phyloP scores from a whole-genome alignment of 1,140 invertebrate species.

The Drosophila mauritiana region DNA sequence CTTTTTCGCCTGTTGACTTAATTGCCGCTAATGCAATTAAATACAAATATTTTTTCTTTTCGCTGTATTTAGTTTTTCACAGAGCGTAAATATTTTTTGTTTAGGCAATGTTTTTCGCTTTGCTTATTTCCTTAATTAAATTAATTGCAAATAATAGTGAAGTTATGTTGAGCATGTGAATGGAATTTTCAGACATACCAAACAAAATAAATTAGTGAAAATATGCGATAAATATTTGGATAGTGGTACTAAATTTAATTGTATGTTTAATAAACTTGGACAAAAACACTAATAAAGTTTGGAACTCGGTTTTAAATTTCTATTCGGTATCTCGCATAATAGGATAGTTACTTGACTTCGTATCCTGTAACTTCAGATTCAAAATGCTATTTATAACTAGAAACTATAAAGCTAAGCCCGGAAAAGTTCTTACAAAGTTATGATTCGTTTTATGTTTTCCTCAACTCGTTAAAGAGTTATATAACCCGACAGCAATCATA shows the following conservation, averaged over 20 bases:
- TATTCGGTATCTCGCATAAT: too few relatives aligned
- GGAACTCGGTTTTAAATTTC: too few relatives aligned
- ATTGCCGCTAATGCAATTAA: slow-evolving; percentile 75
- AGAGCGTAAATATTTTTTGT: slow-evolving; percentile 52
- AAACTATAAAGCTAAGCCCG: not conserved
- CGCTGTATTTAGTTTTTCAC: slow-evolving; percentile 60
- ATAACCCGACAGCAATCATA: slow-evolving; percentile 35
- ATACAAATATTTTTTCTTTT: slow-evolving; percentile 65
- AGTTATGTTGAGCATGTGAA: slow-evolving; percentile 37
- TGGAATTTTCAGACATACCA: slow-evolving; percentile 19
- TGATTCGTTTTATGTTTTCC: slow-evolving; percentile 24
- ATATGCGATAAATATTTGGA: not conserved
- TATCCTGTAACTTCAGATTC: too few relatives aligned
- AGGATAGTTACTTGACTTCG: too few relatives aligned
- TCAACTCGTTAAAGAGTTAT: slow-evolving; percentile 35
- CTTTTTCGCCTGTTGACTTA: slow-evolving; percentile 49
- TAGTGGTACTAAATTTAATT: slow-evolving; percentile 4
- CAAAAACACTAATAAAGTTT: too few relatives aligned
- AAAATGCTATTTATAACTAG: not conserved
- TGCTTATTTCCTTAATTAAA: slow-evolving; percentile 40
- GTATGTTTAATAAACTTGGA: not conserved
- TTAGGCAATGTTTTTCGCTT: slow-evolving; percentile 9
- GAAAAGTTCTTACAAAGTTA: slow-evolving; percentile 26
- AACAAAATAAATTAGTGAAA: not conserved
- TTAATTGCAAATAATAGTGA: slow-evolving; percentile 54